Evolutionary conservation across 2,888 invertebrate species (phyloP).

Genomic region (Microchrysa polita): DNA sequence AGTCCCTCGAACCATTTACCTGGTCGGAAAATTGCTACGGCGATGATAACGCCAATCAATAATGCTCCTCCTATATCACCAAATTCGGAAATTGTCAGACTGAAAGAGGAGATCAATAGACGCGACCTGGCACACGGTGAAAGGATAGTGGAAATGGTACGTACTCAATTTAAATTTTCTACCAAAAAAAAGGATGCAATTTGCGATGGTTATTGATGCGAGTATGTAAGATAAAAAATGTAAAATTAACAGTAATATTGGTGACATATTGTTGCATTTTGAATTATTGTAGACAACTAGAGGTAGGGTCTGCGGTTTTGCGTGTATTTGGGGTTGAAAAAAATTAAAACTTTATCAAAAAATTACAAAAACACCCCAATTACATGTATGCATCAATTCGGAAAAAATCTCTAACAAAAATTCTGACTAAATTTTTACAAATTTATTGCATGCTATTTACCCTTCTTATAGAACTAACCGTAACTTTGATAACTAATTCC

Average conservation of each 20-base stretch:
- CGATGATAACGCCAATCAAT: constrained; percentile 50
- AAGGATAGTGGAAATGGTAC: constrained; percentile 64
- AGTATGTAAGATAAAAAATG: no score
- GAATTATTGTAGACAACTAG: no score
- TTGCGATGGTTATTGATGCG: no score
- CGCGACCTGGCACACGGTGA: constrained; percentile 61
- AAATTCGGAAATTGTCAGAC: constrained; percentile 51
- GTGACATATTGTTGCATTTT: no score
- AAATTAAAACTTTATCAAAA: not conserved
- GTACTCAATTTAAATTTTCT: constrained; percentile 46
- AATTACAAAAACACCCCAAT: not conserved
- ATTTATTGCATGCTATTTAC: constrained; percentile 16
- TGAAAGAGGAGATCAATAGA: constrained; percentile 58
- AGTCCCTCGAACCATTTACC: constrained; percentile 52
- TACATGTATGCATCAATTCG: no score
- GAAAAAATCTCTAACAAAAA: no score
- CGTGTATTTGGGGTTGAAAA: not conserved
- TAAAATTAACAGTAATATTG: no score
- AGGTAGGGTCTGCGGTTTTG: no score
- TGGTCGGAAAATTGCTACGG: constrained; percentile 14
- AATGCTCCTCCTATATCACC: constrained; percentile 34
- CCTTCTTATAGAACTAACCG: constrained; percentile 13
- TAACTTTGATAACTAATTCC: constrained; percentile 18
- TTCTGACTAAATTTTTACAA: not conserved
- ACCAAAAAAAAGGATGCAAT: no score